Conservation (phyloP, 2,113 vertebrate genomes). For the Myotis lucifugus region DNA sequence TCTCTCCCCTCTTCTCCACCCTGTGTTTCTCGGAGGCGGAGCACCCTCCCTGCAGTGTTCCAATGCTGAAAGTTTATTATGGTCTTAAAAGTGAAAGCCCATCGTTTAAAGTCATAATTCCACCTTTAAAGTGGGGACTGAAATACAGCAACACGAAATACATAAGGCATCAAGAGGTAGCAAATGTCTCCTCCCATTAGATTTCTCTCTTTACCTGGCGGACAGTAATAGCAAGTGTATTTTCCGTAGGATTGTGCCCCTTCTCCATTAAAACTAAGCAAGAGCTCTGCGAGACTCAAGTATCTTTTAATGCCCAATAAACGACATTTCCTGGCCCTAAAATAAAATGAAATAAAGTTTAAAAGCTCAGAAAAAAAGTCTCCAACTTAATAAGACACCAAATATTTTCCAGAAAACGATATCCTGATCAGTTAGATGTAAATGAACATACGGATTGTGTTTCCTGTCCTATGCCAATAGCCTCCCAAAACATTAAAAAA, state of each 20-base stretch:
- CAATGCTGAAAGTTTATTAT: not conserved
- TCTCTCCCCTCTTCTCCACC: not conserved
- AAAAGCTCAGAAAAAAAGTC: not conserved
- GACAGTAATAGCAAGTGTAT: not conserved
- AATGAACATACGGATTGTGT: not conserved
- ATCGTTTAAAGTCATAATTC: slow-evolving; percentile 58
- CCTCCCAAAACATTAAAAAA: not conserved
- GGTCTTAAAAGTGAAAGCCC: slow-evolving; percentile 45
- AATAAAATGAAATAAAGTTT: slow-evolving; percentile 7
- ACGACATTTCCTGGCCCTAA: not conserved
- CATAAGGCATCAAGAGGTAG: not conserved
- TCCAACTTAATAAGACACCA: slow-evolving; percentile 11
- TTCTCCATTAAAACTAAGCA: slow-evolving; percentile 2
- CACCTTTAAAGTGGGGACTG: slow-evolving; percentile 51
- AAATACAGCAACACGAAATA: slow-evolving; percentile 53
- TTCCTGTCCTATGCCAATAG: not conserved
- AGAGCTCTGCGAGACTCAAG: not conserved
- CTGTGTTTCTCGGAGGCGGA: not conserved
- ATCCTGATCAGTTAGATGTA: not conserved
- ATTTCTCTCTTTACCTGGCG: slow-evolving; percentile 33
- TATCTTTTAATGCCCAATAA: not conserved
- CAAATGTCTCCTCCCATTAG: slow-evolving; percentile 38
- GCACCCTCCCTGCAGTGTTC: not conserved
- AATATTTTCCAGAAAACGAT: slow-evolving; percentile 21
- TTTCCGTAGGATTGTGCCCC: slow-evolving; percentile 1